Percentiles rank a stretch among this genome's conserved stretches.
These are phyloP conservation scores for Sclerodermus sp. DNA, from an alignment of 2,888 invertebrate species.

Conservation along the genomic window DNA sequence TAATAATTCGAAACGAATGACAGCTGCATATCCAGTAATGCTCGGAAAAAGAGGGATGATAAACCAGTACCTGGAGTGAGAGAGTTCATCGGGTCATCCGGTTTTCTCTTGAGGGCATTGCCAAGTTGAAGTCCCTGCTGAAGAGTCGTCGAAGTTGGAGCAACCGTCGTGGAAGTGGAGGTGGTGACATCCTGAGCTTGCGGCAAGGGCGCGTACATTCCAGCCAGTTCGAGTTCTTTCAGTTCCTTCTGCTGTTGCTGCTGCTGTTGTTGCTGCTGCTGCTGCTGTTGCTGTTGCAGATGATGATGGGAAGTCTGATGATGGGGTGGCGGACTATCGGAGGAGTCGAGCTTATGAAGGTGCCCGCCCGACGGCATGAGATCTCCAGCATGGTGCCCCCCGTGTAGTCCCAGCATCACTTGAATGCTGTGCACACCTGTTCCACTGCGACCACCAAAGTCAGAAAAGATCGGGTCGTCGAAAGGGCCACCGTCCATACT, in stretches of 20 bases:
- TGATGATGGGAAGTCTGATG: conserved; percentile 48
- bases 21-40: background rate
- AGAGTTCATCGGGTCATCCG: conserved; percentile 47
- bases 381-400: conserved; percentile 53
- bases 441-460: conserved; percentile 67
- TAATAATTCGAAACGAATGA: background rate
- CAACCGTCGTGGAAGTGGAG: conserved; percentile 51
- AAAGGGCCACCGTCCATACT: conserved; percentile 72
- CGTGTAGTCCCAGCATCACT: conserved; percentile 69
- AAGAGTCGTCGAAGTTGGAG: conserved; percentile 55
- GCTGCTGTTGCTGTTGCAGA: conserved; percentile 50
- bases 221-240: conserved; percentile 51
- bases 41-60: background rate
- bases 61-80: conserved; percentile 47
- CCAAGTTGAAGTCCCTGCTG: conserved; percentile 49
- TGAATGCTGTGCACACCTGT: conserved; percentile 68
- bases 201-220: conserved; percentile 51
- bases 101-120: conserved; percentile 48
- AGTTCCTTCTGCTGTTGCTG: conserved; percentile 58
- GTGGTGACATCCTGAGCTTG: conserved; percentile 59
- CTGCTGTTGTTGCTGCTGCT: conserved; percentile 58
- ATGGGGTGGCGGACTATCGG: conserved; percentile 58
- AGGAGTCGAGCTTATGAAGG: conserved; percentile 57
- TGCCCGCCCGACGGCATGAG: conserved; percentile 49
- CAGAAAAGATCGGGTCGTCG: conserved; percentile 80